These are phyloP conservation scores for Sympetrum striolatum DNA, from an alignment of 2,888 invertebrate species.

Conservation along the genomic window DNA sequence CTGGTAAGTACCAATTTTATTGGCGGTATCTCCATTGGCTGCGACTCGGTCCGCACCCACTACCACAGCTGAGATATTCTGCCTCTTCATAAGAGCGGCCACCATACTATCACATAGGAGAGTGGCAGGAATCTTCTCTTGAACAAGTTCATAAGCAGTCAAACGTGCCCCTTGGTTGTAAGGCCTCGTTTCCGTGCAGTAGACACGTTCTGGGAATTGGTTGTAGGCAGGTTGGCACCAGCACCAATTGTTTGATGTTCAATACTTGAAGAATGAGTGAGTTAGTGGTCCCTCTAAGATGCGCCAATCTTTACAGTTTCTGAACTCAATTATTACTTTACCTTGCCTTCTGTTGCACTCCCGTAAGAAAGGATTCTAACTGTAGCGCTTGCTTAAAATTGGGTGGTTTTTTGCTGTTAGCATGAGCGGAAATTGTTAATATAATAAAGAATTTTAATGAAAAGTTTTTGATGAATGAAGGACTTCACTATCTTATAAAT, in stretches of 20 bases:
- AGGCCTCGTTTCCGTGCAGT: conserved; percentile 97
- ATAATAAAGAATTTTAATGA: neutral
- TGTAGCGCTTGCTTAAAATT: neutral
- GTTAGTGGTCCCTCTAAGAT: conserved; percentile 35
- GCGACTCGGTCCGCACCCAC: conserved; percentile 97
- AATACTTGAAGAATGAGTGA: conserved; percentile 39
- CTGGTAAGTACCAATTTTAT: conserved; percentile 97
- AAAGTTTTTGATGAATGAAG: too few species aligned
- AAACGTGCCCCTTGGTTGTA: conserved; percentile 97
- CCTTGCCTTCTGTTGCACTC: neutral
- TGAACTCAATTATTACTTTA: neutral
- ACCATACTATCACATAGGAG: conserved; percentile 96
- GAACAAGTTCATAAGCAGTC: conserved; percentile 93
- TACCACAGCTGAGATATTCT: conserved; percentile 88
- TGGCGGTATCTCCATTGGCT: conserved; percentile 97
- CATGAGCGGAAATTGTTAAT: neutral
- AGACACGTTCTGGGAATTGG: conserved; percentile 76
- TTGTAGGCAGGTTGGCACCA: conserved; percentile 37
- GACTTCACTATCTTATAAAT: too few species aligned
- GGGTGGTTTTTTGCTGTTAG: neutral
- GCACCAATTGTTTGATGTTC: conserved; percentile 40
- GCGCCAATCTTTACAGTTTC: neutral
- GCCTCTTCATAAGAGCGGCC: conserved; percentile 84
- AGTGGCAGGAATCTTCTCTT: conserved; percentile 90
- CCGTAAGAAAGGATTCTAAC: neutral